Evolutionary conservation across 53 echinoderm and acorn worm genomes (phyloP), one percentile per base, ranked within the genome.

Genomic region (Temnopleurus reevesii): DNA sequence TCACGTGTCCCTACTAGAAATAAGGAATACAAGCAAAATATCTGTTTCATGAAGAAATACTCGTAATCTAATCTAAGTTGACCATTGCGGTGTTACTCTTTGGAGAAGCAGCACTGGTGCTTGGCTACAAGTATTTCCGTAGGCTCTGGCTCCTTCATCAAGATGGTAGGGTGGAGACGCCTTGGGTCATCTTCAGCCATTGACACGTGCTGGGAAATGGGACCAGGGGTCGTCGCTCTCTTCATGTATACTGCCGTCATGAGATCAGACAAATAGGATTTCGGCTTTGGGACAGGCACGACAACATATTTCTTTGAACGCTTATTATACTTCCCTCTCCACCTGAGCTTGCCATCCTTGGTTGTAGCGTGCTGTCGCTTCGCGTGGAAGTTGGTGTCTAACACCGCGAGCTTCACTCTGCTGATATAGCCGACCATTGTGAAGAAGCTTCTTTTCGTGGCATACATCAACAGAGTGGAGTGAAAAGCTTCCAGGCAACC

Each of bases 401-500:
- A 26, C 13, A 43, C 58, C 2, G 86, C 86, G 4, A 85, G 77
- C 18, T 66, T 45, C 2, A 28, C 56, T 26, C 77, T 55, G 18
- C 41, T 35, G 5, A 41, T 53, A n/a, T 54, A 83, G n/a, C 91
- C 91, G 15, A 27, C 55, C 4, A 24, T 44, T 15, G 53, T 76
- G 30, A 53, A 76, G 10, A 55, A 21, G 26, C 54, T 54, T 8
- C 91, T 85, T 57, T 91, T 91, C 0, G 91, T 45, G 27, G 54
- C 71, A 53, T 91, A 91, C 91, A 91, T 91, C 27, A 91, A 76
- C n/a, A 91, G 7, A 29, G 53, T 71, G 18, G 19, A 54, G 91
- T 91, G 83, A 45, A 91, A 91, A 0, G 46, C 18, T 35, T 90
- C 90, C 23, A 90, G 41, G 21, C 31, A 53, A 12, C 85, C 85